Evolutionary conservation across 2,113 vertebrate species (phyloP), one percentile per base, ranked within the genome.

Genomic region (Chascanopsetta lugubris): DNA sequence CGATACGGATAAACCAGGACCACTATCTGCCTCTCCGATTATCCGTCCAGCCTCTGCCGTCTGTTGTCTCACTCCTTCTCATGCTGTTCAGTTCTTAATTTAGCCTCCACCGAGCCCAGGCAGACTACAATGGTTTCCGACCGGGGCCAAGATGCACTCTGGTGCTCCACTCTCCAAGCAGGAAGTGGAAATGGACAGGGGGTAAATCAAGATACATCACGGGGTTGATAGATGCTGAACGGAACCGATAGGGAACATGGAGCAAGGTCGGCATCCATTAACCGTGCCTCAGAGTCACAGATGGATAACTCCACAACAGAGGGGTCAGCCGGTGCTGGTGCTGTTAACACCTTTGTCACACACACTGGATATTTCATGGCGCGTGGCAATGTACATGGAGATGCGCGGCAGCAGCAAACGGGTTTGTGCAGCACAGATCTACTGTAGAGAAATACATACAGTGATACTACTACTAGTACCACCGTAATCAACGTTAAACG

Each of bases 121-220:
- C 56, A 58, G 80, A 85, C 75, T 64, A 75, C 68, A 80, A 65
- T 51, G 72, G 68, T 66, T 70, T 68, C 57, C 64, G 55, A 60
- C 38, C 7, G 62, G n/a, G 63, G 51, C 80, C 57, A 18, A n/a
- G 70, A 69, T 64, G 79, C 61, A 68, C 78, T 46, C 21, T 11
- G 26, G 13, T 42, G 67, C 62, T 49, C 29, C 4, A 38, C 72
- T 85, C 63, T 46, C 22, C 66, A 29, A 77, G 75, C 71, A 79
- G 42, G 66, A 64, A 64, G 83, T 36, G 59, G 65, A 65, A 61
- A 59, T 42, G 62, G 81, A 64, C 66, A 38, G 36, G 32, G 59
- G 82, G 71, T 85, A 84, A 89, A 90, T 91, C 82, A 88, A 90
- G 90, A 91, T 79, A 68, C 83, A 87, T 91, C 70, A 74, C 79